Evolutionary conservation across 2,113 vertebrate genomes (phyloP).

Genomic region (Willisornis vidua): DNA sequence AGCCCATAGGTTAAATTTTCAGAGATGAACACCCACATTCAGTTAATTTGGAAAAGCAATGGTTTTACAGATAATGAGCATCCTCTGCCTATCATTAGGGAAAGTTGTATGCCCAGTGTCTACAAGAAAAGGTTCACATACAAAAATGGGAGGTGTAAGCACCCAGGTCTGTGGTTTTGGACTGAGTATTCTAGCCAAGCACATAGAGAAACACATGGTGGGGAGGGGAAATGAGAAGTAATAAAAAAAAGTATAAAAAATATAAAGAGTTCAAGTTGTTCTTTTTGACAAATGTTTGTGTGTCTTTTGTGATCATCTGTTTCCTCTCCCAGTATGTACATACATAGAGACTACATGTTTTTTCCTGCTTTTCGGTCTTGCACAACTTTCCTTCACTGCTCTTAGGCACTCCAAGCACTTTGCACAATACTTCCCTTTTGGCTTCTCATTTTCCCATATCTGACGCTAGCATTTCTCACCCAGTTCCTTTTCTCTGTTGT

Average conservation of each 20-base stretch:
- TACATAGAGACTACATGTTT: background rate
- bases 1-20: background rate
- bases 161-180: background rate
- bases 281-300: background rate
- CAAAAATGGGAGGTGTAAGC: background rate
- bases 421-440: background rate
- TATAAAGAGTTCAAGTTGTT: background rate
- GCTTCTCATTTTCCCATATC: background rate
- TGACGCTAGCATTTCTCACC: background rate
- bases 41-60: background rate
- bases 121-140: background rate
- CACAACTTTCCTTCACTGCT: slow-evolving; percentile 6
- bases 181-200: background rate
- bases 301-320: background rate
- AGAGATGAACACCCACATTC: background rate
- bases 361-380: slow-evolving; percentile 47
- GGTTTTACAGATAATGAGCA: background rate
- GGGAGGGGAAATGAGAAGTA: background rate
- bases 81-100: background rate
- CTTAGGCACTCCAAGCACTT: background rate
- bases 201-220: background rate
- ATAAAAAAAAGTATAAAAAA: background rate
- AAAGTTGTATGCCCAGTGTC: background rate
- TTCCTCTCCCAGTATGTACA: background rate
- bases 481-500: background rate